Evolutionary conservation across 2,888 invertebrate species (phyloP).

Genomic region (Dusona sp.): DNA sequence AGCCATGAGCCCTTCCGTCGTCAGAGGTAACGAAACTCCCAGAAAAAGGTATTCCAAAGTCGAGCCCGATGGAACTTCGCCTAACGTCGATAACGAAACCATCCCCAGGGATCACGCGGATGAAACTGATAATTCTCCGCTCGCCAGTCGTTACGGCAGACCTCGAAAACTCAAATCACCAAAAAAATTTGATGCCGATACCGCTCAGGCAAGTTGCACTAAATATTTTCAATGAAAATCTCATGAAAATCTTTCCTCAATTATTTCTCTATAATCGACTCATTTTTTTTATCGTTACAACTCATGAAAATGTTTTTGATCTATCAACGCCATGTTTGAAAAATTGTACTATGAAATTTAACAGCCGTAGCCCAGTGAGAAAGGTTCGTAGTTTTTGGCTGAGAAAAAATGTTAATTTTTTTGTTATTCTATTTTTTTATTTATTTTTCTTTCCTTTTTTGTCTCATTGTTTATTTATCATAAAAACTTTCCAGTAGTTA

Average conservation of each 20-base stretch:
- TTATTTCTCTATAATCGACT: not conserved
- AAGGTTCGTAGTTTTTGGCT: too few relatives aligned
- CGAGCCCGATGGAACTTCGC: not conserved
- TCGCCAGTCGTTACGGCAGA: conserved; percentile 87
- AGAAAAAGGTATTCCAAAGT: conserved; percentile 12
- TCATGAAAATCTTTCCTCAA: not conserved
- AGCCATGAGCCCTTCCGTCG: conserved; percentile 56
- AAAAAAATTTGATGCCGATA: conserved; percentile 65
- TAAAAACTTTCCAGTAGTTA: not conserved
- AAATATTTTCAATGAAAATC: not conserved
- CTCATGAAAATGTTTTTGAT: not conserved
- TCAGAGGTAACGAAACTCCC: conserved; percentile 23
- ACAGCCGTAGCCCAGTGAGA: too few relatives aligned
- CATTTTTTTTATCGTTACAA: not conserved
- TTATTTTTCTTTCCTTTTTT: not conserved
- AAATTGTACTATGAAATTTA: not conserved
- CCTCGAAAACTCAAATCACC: conserved; percentile 85
- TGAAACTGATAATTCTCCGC: conserved; percentile 31
- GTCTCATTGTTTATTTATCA: not conserved
- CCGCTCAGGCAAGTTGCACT: conserved; percentile 73
- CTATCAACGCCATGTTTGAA: conserved; percentile 6
- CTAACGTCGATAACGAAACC: not conserved
- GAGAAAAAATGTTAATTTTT: too few relatives aligned
- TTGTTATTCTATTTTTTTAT: too few relatives aligned
- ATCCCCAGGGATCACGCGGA: conserved; percentile 3